Conservation (phyloP, 2,113 vertebrate species). For the Nannobrachium achirus region DNA sequence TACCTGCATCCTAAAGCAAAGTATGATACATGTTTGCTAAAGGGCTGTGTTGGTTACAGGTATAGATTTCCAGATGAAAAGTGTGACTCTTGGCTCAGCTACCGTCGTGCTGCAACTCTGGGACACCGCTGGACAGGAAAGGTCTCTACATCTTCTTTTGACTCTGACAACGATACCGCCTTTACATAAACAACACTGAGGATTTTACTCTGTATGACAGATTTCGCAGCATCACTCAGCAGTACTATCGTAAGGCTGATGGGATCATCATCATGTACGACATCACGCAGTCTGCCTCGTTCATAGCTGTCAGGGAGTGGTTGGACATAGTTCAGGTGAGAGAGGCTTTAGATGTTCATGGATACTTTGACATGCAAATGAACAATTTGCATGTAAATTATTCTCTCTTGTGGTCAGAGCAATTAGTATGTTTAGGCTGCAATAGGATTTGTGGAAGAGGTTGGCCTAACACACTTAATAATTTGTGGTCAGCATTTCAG, state of each 20-base stretch:
- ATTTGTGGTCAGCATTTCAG: too few relatives aligned
- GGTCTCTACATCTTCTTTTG: conserved; percentile 59
- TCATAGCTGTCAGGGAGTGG: conserved; percentile 79
- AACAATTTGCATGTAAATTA: conserved; percentile 53
- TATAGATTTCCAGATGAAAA: conserved; percentile 85
- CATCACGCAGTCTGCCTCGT: conserved; percentile 71
- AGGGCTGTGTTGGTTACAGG: conserved; percentile 61
- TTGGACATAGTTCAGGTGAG: conserved; percentile 82
- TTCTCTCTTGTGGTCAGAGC: background rate
- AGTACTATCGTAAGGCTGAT: conserved; percentile 84
- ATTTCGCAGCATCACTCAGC: conserved; percentile 85
- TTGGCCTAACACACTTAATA: too few relatives aligned
- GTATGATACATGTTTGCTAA: background rate
- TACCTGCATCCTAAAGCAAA: background rate
- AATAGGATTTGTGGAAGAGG: background rate
- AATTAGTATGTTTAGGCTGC: background rate
- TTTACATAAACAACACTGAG: background rate
- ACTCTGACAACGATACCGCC: too few relatives aligned
- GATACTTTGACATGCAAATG: conserved; percentile 19
- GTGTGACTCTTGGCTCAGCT: conserved; percentile 76
- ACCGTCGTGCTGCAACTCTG: conserved; percentile 83
- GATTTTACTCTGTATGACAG: conserved; percentile 49
- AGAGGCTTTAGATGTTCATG: conserved; percentile 14
- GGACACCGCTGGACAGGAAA: conserved; percentile 89
- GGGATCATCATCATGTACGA: conserved; percentile 86